A percentile compares a stretch with the other conserved stretches of the same genome.
Conservation (phyloP, 2,113 vertebrate species). For the cat (Felis catus) region F.catus_Fca126_mat1.0 CM031419.1:84086501-84087000, state of each 20-base stretch:
- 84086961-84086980: background rate
- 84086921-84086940: background rate
- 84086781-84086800: background rate
- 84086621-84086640: background rate
- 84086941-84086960: background rate
- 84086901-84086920: background rate
- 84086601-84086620: background rate
- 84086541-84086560: background rate
- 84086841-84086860: background rate
- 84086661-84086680: background rate
- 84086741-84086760: background rate
- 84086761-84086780: background rate
- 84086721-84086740: background rate
- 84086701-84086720: background rate
- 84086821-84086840: background rate
- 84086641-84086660: background rate
- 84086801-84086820: background rate
- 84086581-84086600: background rate
- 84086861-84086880: background rate
- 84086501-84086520: background rate
- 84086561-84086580: background rate
- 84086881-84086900: background rate
- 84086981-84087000: background rate
- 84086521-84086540: background rate
- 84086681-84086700: background rate